Evolutionary conservation across 2,888 invertebrate genomes (phyloP).

Genomic region (Noctua comes): DNA sequence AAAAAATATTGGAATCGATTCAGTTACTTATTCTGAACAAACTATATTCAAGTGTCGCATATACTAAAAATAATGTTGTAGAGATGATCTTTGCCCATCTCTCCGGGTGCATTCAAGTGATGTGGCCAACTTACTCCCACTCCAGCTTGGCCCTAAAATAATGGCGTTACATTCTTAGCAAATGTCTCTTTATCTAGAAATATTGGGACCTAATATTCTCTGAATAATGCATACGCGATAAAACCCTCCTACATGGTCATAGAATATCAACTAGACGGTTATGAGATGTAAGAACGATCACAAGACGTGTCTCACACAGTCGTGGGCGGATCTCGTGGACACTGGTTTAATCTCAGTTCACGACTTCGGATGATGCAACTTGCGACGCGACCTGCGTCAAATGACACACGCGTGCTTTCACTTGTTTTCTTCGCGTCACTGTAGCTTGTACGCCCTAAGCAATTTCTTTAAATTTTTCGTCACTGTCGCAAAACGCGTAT

Average conservation of each 20-base stretch:
- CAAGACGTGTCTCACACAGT: conserved; percentile 9
- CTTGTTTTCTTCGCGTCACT: neutral
- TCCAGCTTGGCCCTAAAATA: neutral
- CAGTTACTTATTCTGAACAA: too few relatives aligned
- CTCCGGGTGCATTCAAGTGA: neutral
- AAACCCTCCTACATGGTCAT: conserved; percentile 13
- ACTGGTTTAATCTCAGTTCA: conserved; percentile 6
- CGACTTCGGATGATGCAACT: neutral
- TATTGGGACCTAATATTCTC: conserved; percentile 5
- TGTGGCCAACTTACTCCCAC: neutral
- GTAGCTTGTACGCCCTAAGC: neutral
- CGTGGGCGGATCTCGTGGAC: conserved; percentile 10
- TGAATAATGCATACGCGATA: conserved; percentile 34
- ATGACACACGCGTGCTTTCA: neutral
- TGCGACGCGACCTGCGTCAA: neutral
- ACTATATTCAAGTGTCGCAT: too few relatives aligned
- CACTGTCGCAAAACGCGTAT: neutral
- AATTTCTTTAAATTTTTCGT: neutral
- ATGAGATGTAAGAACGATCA: conserved; percentile 22
- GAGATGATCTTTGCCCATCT: neutral
- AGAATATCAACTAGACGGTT: conserved; percentile 10
- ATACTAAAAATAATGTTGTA: too few relatives aligned
- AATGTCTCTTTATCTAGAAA: neutral
- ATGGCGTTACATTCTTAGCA: neutral
- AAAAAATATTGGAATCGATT: too few relatives aligned